Evolutionary conservation across 1,140 invertebrate genomes (phyloP).

Genomic region (Meloidogyne floridensis): DNA sequence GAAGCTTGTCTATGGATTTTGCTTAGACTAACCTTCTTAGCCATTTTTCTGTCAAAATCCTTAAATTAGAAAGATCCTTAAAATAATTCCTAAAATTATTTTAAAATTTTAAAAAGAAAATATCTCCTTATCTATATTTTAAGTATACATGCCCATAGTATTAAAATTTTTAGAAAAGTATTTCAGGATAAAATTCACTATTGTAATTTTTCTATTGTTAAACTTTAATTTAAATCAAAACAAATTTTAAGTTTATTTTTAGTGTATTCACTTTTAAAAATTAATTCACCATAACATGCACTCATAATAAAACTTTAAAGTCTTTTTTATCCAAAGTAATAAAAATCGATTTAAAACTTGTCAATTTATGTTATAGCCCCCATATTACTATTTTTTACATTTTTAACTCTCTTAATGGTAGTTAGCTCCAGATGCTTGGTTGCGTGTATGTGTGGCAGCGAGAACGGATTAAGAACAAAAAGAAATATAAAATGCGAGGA

Average conservation of each 20-base stretch:
- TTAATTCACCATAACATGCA: background rate
- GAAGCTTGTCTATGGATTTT: background rate
- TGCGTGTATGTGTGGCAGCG: background rate
- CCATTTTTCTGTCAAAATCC: background rate
- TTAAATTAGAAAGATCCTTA: background rate
- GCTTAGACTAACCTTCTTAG: background rate
- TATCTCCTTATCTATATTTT: background rate
- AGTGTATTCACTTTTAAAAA: no score
- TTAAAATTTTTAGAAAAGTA: no score
- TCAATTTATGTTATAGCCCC: background rate
- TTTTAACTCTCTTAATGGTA: background rate
- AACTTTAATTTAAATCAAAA: background rate
- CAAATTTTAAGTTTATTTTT: background rate
- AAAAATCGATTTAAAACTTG: background rate
- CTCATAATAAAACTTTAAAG: background rate
- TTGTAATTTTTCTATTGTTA: background rate
- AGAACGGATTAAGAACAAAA: background rate
- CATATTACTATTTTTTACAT: background rate
- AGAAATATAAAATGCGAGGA: background rate
- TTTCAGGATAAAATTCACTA: no score
- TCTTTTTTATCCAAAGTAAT: background rate
- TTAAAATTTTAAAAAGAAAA: background rate
- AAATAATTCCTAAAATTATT: background rate
- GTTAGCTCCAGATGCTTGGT: slow-evolving; percentile 4
- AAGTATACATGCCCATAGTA: no score